Conservation (phyloP, 2,797 vertebrate genomes). For the Nothura maculosa region DNA sequence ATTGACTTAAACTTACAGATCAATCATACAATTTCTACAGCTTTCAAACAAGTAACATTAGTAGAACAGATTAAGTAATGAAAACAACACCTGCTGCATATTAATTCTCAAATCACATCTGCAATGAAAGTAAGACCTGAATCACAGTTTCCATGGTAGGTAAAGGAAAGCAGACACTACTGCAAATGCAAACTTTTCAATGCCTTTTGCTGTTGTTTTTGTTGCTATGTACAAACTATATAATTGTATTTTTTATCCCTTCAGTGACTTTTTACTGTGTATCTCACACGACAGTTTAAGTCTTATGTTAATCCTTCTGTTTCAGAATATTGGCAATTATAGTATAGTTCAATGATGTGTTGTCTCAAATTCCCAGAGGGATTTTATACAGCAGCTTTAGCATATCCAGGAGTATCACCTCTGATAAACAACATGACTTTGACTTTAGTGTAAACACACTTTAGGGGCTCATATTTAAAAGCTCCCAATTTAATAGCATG, state of each 20-base stretch:
- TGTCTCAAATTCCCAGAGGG: not conserved
- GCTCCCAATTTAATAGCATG: not conserved
- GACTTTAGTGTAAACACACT: not conserved
- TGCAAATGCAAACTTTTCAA: not conserved
- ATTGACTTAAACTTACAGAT: not conserved
- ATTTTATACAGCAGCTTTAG: not conserved
- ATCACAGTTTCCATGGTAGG: not conserved
- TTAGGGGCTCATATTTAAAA: not conserved
- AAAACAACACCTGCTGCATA: not conserved
- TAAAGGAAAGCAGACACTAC: not conserved
- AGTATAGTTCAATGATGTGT: not conserved
- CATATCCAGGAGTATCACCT: not conserved
- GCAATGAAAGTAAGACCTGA: not conserved
- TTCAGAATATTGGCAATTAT: slow-evolving; percentile 8
- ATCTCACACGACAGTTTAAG: not conserved
- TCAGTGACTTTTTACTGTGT: not conserved
- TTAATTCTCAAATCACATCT: not conserved
- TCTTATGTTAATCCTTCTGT: not conserved
- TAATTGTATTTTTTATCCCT: not conserved
- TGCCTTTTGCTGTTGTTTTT: not conserved
- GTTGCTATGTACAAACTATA: not conserved
- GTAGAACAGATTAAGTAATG: not conserved
- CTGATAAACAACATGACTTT: not conserved
- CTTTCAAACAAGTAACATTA: not conserved
- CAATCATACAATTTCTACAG: not conserved